phyloP scores from a whole-genome alignment of 2,113 vertebrate species.

The Leucoraja erinaceus region DNA sequence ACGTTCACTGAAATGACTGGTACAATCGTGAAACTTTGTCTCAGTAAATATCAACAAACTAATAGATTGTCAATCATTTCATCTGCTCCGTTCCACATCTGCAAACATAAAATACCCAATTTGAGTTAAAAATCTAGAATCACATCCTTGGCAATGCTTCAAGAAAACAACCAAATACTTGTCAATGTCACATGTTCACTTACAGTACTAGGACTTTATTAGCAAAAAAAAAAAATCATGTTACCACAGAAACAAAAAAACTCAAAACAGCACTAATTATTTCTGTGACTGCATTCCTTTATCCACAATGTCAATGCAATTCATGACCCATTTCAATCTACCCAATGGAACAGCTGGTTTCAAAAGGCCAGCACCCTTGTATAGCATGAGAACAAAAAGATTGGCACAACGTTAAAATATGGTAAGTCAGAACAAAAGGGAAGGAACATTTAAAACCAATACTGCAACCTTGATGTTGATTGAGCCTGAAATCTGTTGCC shows the following conservation, averaged over 20 bases:
- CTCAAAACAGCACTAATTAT: slow-evolving; percentile 29
- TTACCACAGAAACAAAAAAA: slow-evolving; percentile 24
- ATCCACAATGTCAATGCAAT: slow-evolving; percentile 17
- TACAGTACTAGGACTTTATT: slow-evolving; percentile 33
- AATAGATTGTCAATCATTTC: slow-evolving; percentile 17
- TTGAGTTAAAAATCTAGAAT: neutral
- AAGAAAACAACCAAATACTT: slow-evolving; percentile 16
- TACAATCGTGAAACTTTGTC: slow-evolving; percentile 3
- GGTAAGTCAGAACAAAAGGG: neutral
- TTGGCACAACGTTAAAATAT: neutral
- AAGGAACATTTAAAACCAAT: slow-evolving; percentile 34
- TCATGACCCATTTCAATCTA: slow-evolving; percentile 4
- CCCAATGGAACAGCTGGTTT: neutral
- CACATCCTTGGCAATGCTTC: neutral
- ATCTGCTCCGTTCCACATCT: neutral
- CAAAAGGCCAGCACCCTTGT: neutral
- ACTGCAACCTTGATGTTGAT: slow-evolving; percentile 7
- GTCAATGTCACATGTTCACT: slow-evolving; percentile 28
- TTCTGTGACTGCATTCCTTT: slow-evolving; percentile 32
- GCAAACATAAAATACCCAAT: neutral
- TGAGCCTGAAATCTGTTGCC: neutral
- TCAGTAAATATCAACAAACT: neutral
- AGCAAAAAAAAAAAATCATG: slow-evolving; percentile 21
- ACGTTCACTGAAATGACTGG: neutral
- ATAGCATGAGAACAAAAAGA: slow-evolving; percentile 14